Evolutionary conservation across 2,113 vertebrate genomes (phyloP).

Genomic region (Macheiramphus alcinus): DNA sequence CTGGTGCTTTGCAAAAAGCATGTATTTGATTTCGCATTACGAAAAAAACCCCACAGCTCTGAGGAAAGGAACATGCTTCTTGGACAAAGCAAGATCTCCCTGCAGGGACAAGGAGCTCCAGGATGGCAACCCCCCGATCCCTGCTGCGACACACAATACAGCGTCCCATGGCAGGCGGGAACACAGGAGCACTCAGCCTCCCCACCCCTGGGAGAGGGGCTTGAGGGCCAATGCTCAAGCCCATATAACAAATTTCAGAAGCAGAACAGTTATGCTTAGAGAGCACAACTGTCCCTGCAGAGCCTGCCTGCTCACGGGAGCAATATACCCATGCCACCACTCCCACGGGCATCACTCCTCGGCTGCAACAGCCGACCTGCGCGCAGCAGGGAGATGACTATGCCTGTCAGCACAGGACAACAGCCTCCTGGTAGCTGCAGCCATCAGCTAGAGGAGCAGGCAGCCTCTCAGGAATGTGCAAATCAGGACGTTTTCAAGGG

Average conservation of each 20-base stretch:
- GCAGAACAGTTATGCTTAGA: background rate
- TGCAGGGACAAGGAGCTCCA: background rate
- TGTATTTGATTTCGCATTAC: background rate
- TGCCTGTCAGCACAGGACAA: background rate
- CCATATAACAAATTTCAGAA: background rate
- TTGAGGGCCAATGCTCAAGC: background rate
- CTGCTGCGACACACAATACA: background rate
- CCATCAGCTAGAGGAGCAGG: background rate
- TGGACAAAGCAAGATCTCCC: background rate
- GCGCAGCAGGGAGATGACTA: background rate
- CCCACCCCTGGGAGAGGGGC: background rate
- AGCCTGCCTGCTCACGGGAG: background rate
- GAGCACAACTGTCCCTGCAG: background rate
- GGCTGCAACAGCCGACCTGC: background rate
- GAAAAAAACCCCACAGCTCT: background rate
- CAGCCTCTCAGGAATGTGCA: constrained; percentile 45
- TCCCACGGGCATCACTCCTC: background rate
- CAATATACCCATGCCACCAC: background rate
- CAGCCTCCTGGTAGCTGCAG: background rate
- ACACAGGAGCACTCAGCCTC: fast-evolving
- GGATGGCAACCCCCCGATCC: background rate
- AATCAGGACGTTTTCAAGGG: background rate
- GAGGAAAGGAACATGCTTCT: background rate
- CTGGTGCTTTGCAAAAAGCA: background rate
- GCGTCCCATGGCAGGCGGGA: fast-evolving